Base-by-base conservation (phyloP, 2,888 invertebrate species). In the Xestia rhomboidea region DNA sequence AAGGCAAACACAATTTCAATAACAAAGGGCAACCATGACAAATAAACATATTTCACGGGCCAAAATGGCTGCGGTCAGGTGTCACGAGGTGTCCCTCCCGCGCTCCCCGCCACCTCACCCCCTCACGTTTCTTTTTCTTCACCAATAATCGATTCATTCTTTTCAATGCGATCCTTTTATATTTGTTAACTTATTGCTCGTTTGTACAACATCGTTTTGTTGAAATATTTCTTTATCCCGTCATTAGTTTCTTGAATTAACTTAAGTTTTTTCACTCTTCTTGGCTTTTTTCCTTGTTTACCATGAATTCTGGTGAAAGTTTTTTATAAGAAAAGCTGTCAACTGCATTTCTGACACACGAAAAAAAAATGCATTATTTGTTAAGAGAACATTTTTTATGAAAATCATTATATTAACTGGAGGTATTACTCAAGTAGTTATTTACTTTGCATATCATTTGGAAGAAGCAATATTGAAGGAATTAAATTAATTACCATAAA, bases 31-130 rank as follows among this genome's bases (percentile, higher is more conserved):
- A 94, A 92, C 94, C 94, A 95, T 94, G 96, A 96, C 96, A 96
- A 96, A 96, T 96, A 96, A 96, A 96, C 96, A 96, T 96, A 96
- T 96, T 96, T 96, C 96, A 96, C 94, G 95, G 95, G 93, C 96
- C 94, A 95, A 96, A 96, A 96, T 96, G 96, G 95, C 96, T 95
- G 94, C 96, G 96, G 96, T 96, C 96, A 96, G 95, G 95, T 96
- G 96, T 96, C 96, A 95, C 92, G 92, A 90, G 90, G 89, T 90
- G 90, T 91, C 91, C 92, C 91, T 91, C 91, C 91, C 90, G 90
- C 89, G 88, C 89, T 86, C 90, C 90, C 81, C 76, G 85, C 87
- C 73, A 81, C 84, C 87, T 79, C 88, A 84, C 75, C 78, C 84
- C 85, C 83, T 77, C 81, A 79, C 89, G 86, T 86, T 92, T 93